Evolutionary conservation across 2,113 vertebrate genomes (phyloP).

Genomic region (Neofelis nebulosa): DNA sequence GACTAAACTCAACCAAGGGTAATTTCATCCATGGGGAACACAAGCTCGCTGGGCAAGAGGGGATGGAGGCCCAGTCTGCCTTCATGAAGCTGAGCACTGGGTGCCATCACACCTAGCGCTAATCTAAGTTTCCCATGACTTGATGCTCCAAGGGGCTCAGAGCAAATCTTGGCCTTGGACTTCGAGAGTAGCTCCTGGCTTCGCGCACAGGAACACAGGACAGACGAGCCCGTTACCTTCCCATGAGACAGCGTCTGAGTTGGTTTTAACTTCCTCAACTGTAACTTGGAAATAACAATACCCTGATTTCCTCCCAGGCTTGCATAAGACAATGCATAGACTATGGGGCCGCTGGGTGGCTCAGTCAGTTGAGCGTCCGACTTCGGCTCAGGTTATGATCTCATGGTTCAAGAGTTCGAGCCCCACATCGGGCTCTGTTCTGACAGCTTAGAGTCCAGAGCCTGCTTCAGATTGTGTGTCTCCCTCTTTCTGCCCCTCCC

Average conservation of each 20-base stretch:
- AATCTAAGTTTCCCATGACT: not conserved
- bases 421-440: no score
- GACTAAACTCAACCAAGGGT: not conserved
- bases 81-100: accelerated
- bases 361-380: no score
- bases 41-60: not conserved
- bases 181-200: not conserved
- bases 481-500: no score
- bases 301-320: not conserved
- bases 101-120: not conserved
- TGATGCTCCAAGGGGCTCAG: not conserved
- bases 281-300: not conserved
- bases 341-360: no score
- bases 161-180: not conserved
- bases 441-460: no score
- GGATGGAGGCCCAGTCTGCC: not conserved
- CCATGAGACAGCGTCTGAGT: not conserved
- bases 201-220: not conserved
- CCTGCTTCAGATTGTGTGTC: no score
- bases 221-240: not conserved
- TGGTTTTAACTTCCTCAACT: not conserved
- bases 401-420: no score
- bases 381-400: no score
- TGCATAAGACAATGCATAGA: not conserved
- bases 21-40: not conserved